These are phyloP conservation scores for Sula dactylatra DNA, from an alignment of 2,113 vertebrate genomes.

Conservation along the genomic window DNA sequence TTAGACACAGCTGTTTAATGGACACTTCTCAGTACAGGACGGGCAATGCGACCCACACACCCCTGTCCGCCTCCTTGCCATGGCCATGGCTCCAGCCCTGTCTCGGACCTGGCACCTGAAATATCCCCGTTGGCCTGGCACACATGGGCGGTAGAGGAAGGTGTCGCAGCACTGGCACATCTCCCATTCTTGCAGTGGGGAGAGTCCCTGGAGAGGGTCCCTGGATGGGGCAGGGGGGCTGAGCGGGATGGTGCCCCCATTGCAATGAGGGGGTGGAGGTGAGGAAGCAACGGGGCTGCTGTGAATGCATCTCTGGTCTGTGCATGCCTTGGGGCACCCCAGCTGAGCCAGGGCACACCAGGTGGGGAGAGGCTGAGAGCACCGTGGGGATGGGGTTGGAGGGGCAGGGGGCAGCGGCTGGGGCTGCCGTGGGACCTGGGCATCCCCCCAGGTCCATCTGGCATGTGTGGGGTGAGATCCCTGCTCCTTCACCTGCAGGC, in stretches of 20 bases:
- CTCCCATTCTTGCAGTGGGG: neutral
- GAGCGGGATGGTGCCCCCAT: neutral
- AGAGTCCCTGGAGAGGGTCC: neutral
- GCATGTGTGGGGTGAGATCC: neutral
- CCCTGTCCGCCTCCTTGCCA: neutral
- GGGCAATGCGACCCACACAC: neutral
- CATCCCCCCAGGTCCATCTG: neutral
- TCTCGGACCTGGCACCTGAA: neutral
- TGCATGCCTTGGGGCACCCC: fast-evolving
- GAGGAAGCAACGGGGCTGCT: neutral
- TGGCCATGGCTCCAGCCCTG: neutral
- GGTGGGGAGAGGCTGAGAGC: neutral
- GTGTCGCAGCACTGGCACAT: neutral
- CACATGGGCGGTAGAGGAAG: neutral
- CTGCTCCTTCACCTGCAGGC: neutral
- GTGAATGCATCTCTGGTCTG: neutral
- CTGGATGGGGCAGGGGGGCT: neutral
- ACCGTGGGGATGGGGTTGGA: fast-evolving
- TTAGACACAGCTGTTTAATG: constrained; percentile 69
- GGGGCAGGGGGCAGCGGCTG: neutral
- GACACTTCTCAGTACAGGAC: constrained; percentile 4
- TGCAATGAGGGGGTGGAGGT: fast-evolving
- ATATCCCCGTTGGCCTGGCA: constrained; percentile 18
- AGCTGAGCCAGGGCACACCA: neutral
- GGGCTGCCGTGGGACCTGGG: neutral